Base-by-base conservation (phyloP, 2,797 vertebrate species). In the Gadopsis bispinosus region DNA sequence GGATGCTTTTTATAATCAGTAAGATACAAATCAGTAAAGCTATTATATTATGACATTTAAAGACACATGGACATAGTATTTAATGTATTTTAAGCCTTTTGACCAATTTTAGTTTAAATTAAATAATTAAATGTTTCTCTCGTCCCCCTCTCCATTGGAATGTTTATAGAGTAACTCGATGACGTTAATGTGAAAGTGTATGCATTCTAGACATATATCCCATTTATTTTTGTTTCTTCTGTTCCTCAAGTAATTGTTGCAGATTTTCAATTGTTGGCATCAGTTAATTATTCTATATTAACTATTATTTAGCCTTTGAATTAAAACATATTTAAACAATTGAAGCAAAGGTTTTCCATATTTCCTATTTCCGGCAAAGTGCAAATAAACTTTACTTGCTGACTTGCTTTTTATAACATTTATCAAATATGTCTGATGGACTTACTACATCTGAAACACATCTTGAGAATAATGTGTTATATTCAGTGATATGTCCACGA, bases 211-310 rank as follows among this genome's bases (percentile, higher is more conserved):
- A 45, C 39, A 72, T 48, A 69, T 48, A 31, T 71, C 11, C 72
- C 29, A 66, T 20, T 76, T 72, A 68, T 75, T 83, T 86, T 82
- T 75, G 20, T 60, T 74, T 50, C 16, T 31, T 35, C 37, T 63
- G 35, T 88, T 86, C 71, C 74, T 88, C 60, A 76, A 81, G 68
- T 87, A 65, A 76, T 51, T 81, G 69, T 83, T 83, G 77, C 55
- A 80, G 16, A 66, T 37, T 58, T 73, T 65, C 7, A 61, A 77
- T 56, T 74, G 58, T 79, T 69, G 29, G 26, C 54, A 26, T 71
- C 37, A 43, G 26, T 66, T 51, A 1, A n/a, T 69, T 58, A 17
- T 79, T 69, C n/a, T 54, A 75, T 7, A 2, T 39, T 39, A 41
- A 43, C 29, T 39, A 70, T 35, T 45, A 70, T 77, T 75, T 33